These are phyloP conservation scores for Caradrina clavipalpis DNA, from an alignment of 2,888 invertebrate genomes.

Conservation along the genomic window DNA sequence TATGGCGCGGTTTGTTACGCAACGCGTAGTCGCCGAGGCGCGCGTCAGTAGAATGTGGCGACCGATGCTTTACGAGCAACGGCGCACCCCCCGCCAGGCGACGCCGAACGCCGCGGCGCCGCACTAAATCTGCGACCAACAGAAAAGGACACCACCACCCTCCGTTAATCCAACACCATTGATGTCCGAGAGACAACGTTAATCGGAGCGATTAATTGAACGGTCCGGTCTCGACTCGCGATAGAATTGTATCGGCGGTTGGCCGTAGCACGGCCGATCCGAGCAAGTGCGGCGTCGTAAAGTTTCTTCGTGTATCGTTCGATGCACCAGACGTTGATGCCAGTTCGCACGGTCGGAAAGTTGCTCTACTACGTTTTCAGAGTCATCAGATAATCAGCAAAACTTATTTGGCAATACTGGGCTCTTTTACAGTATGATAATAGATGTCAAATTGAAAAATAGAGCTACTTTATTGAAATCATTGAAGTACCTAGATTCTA, in stretches of 20 bases:
- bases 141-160: slow-evolving; percentile 89
- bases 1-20: slow-evolving; percentile 89
- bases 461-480: neutral
- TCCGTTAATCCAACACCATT: slow-evolving; percentile 87
- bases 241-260: slow-evolving; percentile 86
- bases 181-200: slow-evolving; percentile 87
- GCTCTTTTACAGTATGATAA: neutral
- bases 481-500: neutral
- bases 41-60: slow-evolving; percentile 91
- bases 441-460: neutral
- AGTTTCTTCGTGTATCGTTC: slow-evolving; percentile 91
- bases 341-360: slow-evolving; percentile 75
- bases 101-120: slow-evolving; percentile 90
- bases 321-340: slow-evolving; percentile 90
- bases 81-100: slow-evolving; percentile 86
- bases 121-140: slow-evolving; percentile 90
- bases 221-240: slow-evolving; percentile 83
- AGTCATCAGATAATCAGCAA: slow-evolving; percentile 20
- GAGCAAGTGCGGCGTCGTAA: slow-evolving; percentile 90
- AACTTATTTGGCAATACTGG: neutral
- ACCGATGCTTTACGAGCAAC: slow-evolving; percentile 90
- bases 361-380: slow-evolving; percentile 80
- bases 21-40: slow-evolving; percentile 90
- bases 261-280: slow-evolving; percentile 85
- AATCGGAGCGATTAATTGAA: slow-evolving; percentile 89